These are phyloP conservation scores for Lithobates sylvaticus DNA, from an alignment of 2,797 vertebrate species.

Conservation along the genomic window DNA sequence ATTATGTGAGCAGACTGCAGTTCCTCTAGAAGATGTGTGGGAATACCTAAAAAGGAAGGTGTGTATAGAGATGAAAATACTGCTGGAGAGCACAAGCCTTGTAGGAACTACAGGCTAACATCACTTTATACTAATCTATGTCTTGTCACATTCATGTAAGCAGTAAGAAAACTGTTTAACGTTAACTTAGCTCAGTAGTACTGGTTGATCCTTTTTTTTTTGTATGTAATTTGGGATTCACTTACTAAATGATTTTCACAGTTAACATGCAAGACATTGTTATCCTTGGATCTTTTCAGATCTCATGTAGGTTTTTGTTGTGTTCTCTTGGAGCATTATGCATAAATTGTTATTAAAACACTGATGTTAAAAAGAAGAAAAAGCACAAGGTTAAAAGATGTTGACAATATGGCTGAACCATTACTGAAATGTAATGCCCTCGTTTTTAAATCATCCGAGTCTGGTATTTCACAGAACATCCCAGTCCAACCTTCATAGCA, in stretches of 20 bases:
- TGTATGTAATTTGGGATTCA: background rate
- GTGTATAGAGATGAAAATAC: no score
- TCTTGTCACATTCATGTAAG: no score
- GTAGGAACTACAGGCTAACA: no score
- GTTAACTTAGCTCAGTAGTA: background rate
- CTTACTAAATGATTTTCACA: background rate
- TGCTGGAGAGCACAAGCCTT: no score
- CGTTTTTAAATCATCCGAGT: constrained; percentile 43
- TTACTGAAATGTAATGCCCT: constrained; percentile 48
- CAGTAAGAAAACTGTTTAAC: no score
- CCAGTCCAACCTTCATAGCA: constrained; percentile 91
- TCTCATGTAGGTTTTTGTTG: background rate
- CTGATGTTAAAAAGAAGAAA: constrained; percentile 50
- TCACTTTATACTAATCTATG: no score
- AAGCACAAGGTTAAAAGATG: constrained; percentile 54
- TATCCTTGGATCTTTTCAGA: background rate
- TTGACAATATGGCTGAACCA: constrained; percentile 58
- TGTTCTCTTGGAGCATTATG: background rate
- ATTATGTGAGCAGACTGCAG: no score
- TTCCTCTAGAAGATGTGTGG: no score
- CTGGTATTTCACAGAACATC: constrained; percentile 84
- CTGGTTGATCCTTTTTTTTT: background rate
- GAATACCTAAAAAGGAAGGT: no score
- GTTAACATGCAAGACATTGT: background rate
- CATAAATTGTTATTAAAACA: constrained; percentile 32